phyloP scores from a whole-genome alignment of 1,140 invertebrate species.

The Neomicropteryx cornuta region DNA sequence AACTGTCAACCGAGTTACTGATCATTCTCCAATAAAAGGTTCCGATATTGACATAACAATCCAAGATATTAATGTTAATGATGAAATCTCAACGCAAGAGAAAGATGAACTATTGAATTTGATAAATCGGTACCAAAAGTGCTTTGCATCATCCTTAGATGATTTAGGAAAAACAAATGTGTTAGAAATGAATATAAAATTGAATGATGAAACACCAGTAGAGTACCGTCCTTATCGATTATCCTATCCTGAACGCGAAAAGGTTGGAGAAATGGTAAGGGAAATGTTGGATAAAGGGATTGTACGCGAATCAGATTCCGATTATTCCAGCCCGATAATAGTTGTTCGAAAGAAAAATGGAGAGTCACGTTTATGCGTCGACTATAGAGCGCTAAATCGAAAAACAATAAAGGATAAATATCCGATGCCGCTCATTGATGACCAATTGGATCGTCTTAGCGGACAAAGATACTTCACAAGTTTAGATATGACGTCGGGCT shows the following conservation, averaged over 20 bases:
- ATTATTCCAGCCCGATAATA: conserved; percentile 15
- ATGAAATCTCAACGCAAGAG: no score
- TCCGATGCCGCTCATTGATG: conserved; percentile 2
- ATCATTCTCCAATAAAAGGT: no score
- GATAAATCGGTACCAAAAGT: conserved; percentile 12
- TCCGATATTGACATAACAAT: no score
- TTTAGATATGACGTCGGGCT: conserved; percentile 10
- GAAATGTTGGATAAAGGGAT: conserved; percentile 6
- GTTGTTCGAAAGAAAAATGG: conserved; percentile 16
- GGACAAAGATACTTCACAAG: conserved; percentile 2
- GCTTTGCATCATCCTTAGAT: conserved; percentile 12
- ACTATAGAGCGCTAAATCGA: conserved; percentile 15
- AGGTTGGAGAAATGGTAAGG: conserved; percentile 16
- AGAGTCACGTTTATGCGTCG: conserved; percentile 13
- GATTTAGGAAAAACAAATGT: conserved; percentile 11
- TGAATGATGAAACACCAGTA: conserved; percentile 11
- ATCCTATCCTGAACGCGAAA: conserved; percentile 13
- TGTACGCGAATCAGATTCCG: conserved; percentile 10
- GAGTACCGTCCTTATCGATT: conserved; percentile 13
- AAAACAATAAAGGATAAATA: conserved; percentile 12
- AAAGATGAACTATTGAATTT: conserved; percentile 2
- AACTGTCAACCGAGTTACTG: no score
- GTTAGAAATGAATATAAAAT: conserved; percentile 12
- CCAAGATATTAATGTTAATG: no score
- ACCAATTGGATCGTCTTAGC: conserved; percentile 4